phyloP scores from a whole-genome alignment of 2,888 invertebrate genomes.

The Caenorhabditis wallacei region DNA sequence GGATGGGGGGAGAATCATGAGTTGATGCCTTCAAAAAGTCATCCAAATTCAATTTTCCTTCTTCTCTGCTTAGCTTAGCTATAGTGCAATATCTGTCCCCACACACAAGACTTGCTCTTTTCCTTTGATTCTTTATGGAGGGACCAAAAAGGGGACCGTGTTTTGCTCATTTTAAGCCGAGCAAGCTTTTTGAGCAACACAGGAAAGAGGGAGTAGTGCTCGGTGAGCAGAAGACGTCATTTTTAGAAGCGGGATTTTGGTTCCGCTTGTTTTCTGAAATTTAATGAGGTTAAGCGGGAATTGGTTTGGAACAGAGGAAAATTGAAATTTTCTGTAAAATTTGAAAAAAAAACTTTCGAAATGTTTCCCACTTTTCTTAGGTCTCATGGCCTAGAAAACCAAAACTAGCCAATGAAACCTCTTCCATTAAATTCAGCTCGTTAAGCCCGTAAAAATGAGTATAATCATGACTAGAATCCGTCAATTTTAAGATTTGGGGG shows the following conservation, averaged over 20 bases:
- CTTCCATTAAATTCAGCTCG: too few species aligned
- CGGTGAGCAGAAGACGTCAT: conserved; percentile 27
- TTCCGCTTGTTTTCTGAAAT: too few species aligned
- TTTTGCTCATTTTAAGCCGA: conserved; percentile 8
- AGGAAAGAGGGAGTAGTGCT: conserved; percentile 28
- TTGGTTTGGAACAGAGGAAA: not conserved
- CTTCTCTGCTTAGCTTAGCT: not conserved
- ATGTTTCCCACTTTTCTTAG: too few species aligned
- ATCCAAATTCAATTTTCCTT: conserved; percentile 59
- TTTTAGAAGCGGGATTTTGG: not conserved
- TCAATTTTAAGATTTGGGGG: too few species aligned
- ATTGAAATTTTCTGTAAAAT: not conserved
- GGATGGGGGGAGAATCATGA: conserved; percentile 8
- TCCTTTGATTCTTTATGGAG: not conserved
- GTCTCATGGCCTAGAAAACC: too few species aligned
- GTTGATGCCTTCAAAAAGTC: conserved; percentile 46
- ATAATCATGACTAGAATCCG: too few species aligned
- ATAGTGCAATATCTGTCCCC: too few species aligned
- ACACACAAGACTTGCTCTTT: not conserved
- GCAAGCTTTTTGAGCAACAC: too few species aligned
- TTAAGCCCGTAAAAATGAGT: too few species aligned
- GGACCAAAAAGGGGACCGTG: not conserved
- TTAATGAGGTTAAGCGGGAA: too few species aligned
- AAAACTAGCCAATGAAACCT: too few species aligned
- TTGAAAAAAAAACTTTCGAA: not conserved